Evolutionary conservation across 2,113 vertebrate genomes (phyloP), one percentile per base, ranked within the genome.

Genomic region (Phylloscopus whistleri): DNA sequence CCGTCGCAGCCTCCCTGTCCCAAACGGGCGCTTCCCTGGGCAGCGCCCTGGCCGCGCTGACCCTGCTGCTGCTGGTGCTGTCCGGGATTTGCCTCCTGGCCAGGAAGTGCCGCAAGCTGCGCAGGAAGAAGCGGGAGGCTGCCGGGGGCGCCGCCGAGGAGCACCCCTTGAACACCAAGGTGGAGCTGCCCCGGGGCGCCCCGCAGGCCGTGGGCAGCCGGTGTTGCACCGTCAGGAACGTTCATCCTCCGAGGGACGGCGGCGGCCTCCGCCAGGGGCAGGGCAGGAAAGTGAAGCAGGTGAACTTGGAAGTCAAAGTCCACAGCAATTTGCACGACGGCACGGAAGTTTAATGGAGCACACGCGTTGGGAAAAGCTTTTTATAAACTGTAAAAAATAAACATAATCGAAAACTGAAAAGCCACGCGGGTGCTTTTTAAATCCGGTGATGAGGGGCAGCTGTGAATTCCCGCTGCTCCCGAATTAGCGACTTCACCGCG

Each of bases 271-370:
- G 95, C 35, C 91, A 91, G 22, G 95, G 97, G 46, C 98, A 89
- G 35, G 97, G 98, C 22, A 93, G 97, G 78, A 99, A 98, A 95
- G 98, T 98, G 59, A 99, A 99, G 87, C 98, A 98, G 92, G 96
- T 99, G 93, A 99, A 99, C 96, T 97, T 99, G 95, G 98, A 99
- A 95, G 98, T 99, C 96, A 99, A 99, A 97, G 98, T 99, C 66
- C 99, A 98, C 92, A 99, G 99, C 97, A 99, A 99, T 92, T 97
- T 99, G 92, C 98, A 98, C 26, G 99, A 99, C 0, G 99, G 99
- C 81, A 99, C 99, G 0, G 99, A 99, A 96, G 99, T 99, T 90
- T 99, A 98, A 98, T 1, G 17, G 48, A 44, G 58, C 64, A 35
- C 27, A 17, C n/a, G 28, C 93, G 77, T 73, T 52, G 75, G 90